Conservation (phyloP, 2,113 vertebrate genomes). For the Vimba vimba region DNA sequence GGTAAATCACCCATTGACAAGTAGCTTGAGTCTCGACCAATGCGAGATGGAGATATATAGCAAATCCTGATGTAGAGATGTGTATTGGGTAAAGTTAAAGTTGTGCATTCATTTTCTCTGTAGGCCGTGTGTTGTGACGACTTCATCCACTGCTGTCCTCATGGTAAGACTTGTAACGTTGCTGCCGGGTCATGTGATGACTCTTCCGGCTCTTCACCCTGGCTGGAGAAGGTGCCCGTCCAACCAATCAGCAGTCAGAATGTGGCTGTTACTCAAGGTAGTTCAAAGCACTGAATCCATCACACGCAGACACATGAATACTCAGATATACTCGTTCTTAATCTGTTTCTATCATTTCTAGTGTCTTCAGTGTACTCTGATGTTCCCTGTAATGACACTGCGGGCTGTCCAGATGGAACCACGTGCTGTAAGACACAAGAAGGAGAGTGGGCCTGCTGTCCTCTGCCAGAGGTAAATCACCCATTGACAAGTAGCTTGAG, state of each 20-base stretch:
- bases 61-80: neutral
- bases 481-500: slow-evolving; percentile 36
- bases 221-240: slow-evolving; percentile 65
- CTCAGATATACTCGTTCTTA: neutral
- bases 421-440: slow-evolving; percentile 62
- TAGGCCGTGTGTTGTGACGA: slow-evolving; percentile 82
- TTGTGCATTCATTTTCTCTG: neutral
- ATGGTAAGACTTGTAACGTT: slow-evolving; percentile 70
- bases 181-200: slow-evolving; percentile 61
- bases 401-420: slow-evolving; percentile 46
- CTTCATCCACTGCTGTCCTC: slow-evolving; percentile 78
- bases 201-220: slow-evolving; percentile 31
- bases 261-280: neutral
- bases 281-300: neutral
- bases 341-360: slow-evolving; percentile 18
- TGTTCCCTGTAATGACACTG: slow-evolving; percentile 49
- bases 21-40: neutral
- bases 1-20: slow-evolving; percentile 57
- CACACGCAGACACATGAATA: neutral
- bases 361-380: neutral
- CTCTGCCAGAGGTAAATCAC: slow-evolving; percentile 16
- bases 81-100: neutral
- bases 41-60: too few relatives aligned
- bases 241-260: slow-evolving; percentile 20
- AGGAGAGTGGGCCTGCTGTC: slow-evolving; percentile 66